phyloP scores from a whole-genome alignment of 2,113 vertebrate genomes.

The Pungitius pungitius region DNA sequence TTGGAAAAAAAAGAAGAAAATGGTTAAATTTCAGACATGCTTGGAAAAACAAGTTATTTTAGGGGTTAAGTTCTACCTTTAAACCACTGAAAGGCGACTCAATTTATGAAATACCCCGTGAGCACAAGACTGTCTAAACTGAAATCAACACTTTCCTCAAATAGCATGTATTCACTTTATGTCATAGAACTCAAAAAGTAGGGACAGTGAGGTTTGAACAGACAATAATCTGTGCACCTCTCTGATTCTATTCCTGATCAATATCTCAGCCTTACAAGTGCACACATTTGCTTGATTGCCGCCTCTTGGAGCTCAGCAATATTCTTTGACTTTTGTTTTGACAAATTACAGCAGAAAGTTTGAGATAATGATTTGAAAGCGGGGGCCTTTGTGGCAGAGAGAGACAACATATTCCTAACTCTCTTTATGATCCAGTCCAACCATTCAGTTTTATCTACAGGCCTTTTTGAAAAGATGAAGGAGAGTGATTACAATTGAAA shows the following conservation, averaged over 20 bases:
- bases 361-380: background rate
- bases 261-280: conserved; percentile 1
- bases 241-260: conserved; percentile 1
- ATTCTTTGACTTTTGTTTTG: background rate
- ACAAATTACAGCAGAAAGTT: background rate
- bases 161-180: background rate
- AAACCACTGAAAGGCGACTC: too few species aligned
- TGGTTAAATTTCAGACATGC: background rate
- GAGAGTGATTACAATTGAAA: background rate
- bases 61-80: background rate
- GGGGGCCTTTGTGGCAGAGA: background rate
- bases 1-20: too few species aligned
- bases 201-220: background rate
- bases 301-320: background rate
- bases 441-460: background rate
- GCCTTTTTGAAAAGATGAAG: background rate
- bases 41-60: background rate
- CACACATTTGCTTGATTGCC: conserved; percentile 1
- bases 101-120: background rate
- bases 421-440: background rate
- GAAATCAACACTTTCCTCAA: conserved; percentile 5
- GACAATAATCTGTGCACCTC: background rate
- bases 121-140: background rate
- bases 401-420: background rate
- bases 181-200: background rate